Percentiles rank a stretch among this genome's conserved stretches.
phyloP scores from a whole-genome alignment of 2,888 invertebrate genomes.

The Lagria hirta region DNA sequence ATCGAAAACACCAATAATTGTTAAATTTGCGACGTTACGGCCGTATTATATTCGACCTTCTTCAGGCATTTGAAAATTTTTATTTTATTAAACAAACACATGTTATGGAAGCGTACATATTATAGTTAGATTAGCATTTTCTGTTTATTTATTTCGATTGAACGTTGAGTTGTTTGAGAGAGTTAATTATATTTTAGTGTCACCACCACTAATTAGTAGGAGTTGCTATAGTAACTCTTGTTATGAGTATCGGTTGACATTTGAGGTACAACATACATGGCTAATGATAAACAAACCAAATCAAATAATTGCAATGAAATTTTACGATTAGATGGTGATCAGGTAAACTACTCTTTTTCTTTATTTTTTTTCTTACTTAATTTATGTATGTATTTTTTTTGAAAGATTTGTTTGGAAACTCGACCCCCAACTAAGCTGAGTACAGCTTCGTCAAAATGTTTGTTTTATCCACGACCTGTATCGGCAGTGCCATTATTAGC shows the following conservation, averaged over 20 bases:
- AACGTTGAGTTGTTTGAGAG: no score
- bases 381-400: conserved; percentile 1
- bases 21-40: no score
- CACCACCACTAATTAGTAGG: no score
- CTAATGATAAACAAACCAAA: conserved; percentile 22
- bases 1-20: no score
- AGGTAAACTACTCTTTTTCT: conserved; percentile 31
- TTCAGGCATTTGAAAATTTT: no score
- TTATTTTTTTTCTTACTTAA: no score
- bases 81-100: no score
- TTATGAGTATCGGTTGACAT: conserved; percentile 13
- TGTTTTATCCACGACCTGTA: conserved; percentile 41
- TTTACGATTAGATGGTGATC: conserved; percentile 36
- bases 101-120: no score
- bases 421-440: conserved; percentile 38
- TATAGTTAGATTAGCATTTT: no score
- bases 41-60: no score
- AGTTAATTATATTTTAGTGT: no score
- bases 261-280: conserved; percentile 14
- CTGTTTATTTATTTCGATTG: no score
- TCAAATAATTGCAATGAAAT: conserved; percentile 21
- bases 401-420: conserved; percentile 44
- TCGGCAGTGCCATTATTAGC: conserved; percentile 45
- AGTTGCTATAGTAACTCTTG: conserved; percentile 12
- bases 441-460: conserved; percentile 43